Percentiles rank a stretch among this genome's conserved stretches.
Evolutionary conservation across 2,888 invertebrate species (phyloP).

Genomic region (Melieria picta): DNA sequence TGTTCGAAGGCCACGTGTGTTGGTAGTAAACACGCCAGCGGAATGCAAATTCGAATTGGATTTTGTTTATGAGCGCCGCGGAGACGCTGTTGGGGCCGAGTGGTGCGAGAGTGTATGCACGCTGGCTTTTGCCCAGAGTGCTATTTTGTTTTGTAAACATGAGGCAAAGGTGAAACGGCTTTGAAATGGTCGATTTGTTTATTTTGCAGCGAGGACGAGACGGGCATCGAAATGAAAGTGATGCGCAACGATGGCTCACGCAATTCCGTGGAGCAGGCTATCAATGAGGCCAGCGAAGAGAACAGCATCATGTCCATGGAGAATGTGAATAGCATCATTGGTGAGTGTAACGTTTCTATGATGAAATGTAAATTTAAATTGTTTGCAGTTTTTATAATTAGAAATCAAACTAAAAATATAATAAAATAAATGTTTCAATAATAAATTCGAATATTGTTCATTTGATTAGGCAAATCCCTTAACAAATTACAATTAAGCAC

Average conservation of each 20-base stretch:
- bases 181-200: not conserved
- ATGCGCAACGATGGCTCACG: constrained; percentile 71
- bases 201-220: constrained; percentile 75
- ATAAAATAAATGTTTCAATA: not conserved
- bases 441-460: not conserved
- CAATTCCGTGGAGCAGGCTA: constrained; percentile 72
- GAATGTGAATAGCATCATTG: constrained; percentile 75
- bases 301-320: constrained; percentile 67
- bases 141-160: too few species aligned
- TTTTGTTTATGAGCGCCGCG: too few species aligned
- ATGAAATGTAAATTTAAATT: constrained; percentile 36
- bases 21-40: too few species aligned
- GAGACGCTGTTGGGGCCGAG: too few species aligned
- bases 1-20: too few species aligned
- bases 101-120: too few species aligned
- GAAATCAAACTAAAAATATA: constrained; percentile 9
- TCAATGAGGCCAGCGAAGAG: constrained; percentile 65
- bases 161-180: too few species aligned
- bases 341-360: constrained; percentile 56
- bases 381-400: not conserved
- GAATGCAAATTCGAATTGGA: too few species aligned
- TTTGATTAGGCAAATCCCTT: not conserved
- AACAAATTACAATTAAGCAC: not conserved
- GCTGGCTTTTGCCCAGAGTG: too few species aligned
- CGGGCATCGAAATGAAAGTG: constrained; percentile 85